Percentiles rank a stretch among this genome's conserved stretches.
phyloP scores from a whole-genome alignment of 2,113 vertebrate genomes.

The Beaufortia kweichowensis region DNA sequence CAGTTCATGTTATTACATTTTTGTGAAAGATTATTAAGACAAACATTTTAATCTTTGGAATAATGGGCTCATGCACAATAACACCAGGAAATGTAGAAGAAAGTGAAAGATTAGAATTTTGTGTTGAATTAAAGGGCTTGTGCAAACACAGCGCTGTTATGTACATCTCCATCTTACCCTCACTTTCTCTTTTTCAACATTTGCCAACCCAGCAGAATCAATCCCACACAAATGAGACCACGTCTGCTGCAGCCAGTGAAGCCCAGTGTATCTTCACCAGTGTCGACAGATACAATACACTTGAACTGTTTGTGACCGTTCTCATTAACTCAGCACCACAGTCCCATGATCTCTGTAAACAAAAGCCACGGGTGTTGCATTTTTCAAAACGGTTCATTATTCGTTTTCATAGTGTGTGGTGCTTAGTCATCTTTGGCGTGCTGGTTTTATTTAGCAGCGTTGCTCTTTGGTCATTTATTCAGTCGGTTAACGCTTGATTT shows the following conservation, averaged over 20 bases:
- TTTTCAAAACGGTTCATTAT: slow-evolving; percentile 23
- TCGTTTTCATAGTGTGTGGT: neutral
- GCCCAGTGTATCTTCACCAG: slow-evolving; percentile 6
- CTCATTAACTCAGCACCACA: neutral
- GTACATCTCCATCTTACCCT: neutral
- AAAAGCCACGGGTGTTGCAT: neutral
- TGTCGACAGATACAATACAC: slow-evolving; percentile 7
- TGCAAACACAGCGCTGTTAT: neutral
- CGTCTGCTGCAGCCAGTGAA: slow-evolving; percentile 28
- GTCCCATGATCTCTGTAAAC: neutral
- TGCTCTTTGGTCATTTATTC: neutral
- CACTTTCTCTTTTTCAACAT: neutral
- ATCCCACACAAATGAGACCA: slow-evolving; percentile 17
- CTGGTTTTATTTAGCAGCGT: slow-evolving; percentile 6
- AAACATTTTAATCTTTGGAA: neutral
- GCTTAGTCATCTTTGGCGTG: neutral
- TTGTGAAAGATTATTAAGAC: neutral
- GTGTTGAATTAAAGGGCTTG: neutral
- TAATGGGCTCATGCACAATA: neutral
- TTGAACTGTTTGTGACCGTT: neutral
- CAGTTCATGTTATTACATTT: slow-evolving; percentile 1
- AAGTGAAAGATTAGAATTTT: too few relatives aligned
- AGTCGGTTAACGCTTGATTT: neutral
- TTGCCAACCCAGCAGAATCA: slow-evolving; percentile 1
- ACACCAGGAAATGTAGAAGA: neutral